These are phyloP conservation scores for Rhinoraja longicauda DNA, from an alignment of 2,797 vertebrate genomes.

Conservation along the genomic window DNA sequence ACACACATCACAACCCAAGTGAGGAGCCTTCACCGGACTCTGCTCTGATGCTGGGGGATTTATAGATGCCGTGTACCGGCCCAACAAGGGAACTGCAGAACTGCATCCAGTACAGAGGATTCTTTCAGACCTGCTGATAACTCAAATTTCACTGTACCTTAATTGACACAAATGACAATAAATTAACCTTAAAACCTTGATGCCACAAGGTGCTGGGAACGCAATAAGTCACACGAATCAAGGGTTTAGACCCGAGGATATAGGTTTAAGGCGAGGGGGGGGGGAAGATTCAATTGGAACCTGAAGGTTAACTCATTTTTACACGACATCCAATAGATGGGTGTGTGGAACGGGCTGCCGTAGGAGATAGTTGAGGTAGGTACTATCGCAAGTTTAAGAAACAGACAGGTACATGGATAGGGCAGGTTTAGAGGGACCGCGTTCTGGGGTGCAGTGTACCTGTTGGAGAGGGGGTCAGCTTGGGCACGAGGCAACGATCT, in stretches of 20 bases:
- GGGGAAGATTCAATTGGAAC: neutral
- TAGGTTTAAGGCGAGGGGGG: neutral
- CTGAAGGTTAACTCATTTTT: too few species aligned
- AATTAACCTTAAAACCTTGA: too few species aligned
- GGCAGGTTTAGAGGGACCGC: neutral
- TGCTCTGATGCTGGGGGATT: neutral
- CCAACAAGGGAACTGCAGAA: neutral
- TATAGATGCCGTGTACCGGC: neutral
- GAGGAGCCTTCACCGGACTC: neutral
- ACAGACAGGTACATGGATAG: too few species aligned
- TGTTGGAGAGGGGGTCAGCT: constrained; percentile 27
- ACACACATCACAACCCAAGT: neutral
- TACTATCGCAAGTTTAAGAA: too few species aligned
- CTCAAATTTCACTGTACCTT: too few species aligned
- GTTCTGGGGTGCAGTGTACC: neutral
- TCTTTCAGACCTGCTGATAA: neutral
- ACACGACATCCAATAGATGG: too few species aligned
- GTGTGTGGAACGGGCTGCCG: too few species aligned
- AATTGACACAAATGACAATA: too few species aligned
- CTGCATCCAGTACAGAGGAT: neutral
- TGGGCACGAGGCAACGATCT: constrained; percentile 33
- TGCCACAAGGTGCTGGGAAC: neutral
- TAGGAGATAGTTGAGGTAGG: too few species aligned
- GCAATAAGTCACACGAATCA: neutral
- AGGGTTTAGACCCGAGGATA: neutral